phyloP scores from a whole-genome alignment of 2,797 vertebrate species.

The Pagetopsis macropterus region DNA sequence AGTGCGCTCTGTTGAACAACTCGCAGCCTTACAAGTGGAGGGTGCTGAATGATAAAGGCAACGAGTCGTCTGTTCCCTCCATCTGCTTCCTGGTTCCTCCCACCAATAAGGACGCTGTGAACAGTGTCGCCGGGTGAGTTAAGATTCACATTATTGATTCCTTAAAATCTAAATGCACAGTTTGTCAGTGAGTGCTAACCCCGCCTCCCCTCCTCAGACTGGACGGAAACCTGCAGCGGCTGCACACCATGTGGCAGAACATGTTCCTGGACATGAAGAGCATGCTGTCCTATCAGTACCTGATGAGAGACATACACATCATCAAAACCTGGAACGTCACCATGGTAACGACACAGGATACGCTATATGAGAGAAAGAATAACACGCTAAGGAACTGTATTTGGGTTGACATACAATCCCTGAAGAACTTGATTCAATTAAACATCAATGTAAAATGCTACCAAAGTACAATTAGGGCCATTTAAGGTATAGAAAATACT shows the following conservation, averaged over 20 bases:
- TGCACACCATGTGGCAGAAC: conserved; percentile 87
- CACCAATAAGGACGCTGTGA: conserved; percentile 90
- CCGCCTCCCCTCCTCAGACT: conserved; percentile 76
- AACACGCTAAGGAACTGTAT: neutral
- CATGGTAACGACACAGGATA: conserved; percentile 79
- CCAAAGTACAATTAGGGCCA: neutral
- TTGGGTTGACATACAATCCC: too few species aligned
- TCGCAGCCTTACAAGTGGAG: conserved; percentile 90
- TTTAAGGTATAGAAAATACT: too few species aligned
- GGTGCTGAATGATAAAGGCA: conserved; percentile 83
- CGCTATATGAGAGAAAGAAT: neutral
- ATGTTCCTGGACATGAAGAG: conserved; percentile 90
- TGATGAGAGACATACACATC: conserved; percentile 89
- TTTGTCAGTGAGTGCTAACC: neutral
- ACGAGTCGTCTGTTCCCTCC: conserved; percentile 87
- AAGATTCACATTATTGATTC: neutral
- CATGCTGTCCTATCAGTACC: conserved; percentile 91
- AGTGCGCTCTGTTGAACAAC: conserved; percentile 87
- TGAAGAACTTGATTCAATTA: too few species aligned
- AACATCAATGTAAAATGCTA: neutral
- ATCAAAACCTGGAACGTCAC: conserved; percentile 92
- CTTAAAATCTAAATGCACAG: neutral
- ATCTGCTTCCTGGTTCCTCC: conserved; percentile 93
- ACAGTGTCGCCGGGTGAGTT: conserved; percentile 85
- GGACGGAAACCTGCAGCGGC: conserved; percentile 85